Evolutionary conservation across 2,888 invertebrate genomes (phyloP).

Genomic region (Troides aeacus): DNA sequence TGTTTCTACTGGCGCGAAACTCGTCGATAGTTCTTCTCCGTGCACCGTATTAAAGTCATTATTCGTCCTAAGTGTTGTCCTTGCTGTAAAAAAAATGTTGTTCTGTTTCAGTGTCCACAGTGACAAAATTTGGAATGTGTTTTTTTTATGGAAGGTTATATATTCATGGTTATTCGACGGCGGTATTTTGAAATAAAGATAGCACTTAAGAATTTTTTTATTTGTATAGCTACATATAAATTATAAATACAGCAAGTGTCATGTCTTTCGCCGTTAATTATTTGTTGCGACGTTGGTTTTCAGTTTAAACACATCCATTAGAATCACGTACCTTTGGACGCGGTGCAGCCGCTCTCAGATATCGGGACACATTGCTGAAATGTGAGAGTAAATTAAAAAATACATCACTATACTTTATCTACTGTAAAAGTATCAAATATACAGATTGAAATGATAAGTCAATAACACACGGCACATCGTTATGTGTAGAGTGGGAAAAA

Average conservation of each 20-base stretch:
- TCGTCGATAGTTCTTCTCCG: not conserved
- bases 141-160: too few relatives aligned
- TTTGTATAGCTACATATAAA: too few relatives aligned
- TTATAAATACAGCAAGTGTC: too few relatives aligned
- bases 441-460: not conserved
- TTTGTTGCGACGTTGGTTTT: too few relatives aligned
- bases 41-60: constrained; percentile 10
- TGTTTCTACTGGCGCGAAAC: not conserved
- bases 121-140: too few relatives aligned
- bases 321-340: constrained; percentile 11
- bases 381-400: not conserved
- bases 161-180: too few relatives aligned
- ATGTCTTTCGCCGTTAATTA: too few relatives aligned
- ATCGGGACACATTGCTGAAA: constrained; percentile 30
- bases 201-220: too few relatives aligned
- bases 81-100: constrained; percentile 4
- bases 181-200: too few relatives aligned
- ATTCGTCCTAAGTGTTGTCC: not conserved
- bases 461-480: too few relatives aligned
- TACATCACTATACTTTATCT: not conserved
- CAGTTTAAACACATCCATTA: too few relatives aligned
- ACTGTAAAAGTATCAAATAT: not conserved
- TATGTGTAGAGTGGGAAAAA: too few relatives aligned
- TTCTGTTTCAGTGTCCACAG: not conserved
- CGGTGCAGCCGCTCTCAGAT: constrained; percentile 28